phyloP scores from a whole-genome alignment of 1,140 invertebrate genomes.

The Diploscapter pachys region DNA sequence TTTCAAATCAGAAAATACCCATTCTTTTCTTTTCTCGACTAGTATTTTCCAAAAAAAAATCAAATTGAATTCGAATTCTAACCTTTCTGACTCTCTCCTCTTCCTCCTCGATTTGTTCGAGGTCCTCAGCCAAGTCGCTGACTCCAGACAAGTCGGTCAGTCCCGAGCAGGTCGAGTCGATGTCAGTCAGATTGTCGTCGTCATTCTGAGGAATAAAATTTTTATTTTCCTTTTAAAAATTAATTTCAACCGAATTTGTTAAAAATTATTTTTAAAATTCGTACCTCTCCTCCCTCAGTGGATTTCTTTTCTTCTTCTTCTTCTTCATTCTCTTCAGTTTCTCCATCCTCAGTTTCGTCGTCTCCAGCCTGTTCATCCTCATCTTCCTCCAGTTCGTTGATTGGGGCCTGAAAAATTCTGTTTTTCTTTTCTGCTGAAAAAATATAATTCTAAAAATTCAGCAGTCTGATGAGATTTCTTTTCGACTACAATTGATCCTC shows the following conservation, averaged over 20 bases:
- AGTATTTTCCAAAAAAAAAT: background rate
- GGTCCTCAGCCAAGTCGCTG: slow-evolving; percentile 42
- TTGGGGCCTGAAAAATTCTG: slow-evolving; percentile 40
- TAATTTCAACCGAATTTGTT: background rate
- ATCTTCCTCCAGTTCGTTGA: slow-evolving; percentile 38
- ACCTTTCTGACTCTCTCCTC: slow-evolving; percentile 27
- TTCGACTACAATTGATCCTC: too few relatives aligned
- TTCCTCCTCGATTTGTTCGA: slow-evolving; percentile 44
- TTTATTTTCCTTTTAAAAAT: background rate
- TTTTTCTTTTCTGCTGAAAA: background rate
- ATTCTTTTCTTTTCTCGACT: too few relatives aligned
- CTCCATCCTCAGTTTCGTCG: slow-evolving; percentile 32
- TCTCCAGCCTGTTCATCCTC: slow-evolving; percentile 42
- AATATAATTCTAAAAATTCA: background rate
- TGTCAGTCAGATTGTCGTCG: slow-evolving; percentile 44
- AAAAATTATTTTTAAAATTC: background rate
- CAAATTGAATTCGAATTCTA: background rate
- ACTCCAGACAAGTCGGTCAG: slow-evolving; percentile 48
- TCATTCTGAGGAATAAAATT: background rate
- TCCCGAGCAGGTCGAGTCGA: slow-evolving; percentile 45
- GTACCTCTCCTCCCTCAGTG: slow-evolving; percentile 9
- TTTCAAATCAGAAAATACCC: too few relatives aligned
- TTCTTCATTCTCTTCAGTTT: slow-evolving; percentile 3
- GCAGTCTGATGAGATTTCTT: too few relatives aligned
- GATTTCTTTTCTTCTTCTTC: slow-evolving; percentile 36